These are phyloP conservation scores for Ctenicera cuprea DNA, from an alignment of 2,888 invertebrate genomes.

Conservation along the genomic window DNA sequence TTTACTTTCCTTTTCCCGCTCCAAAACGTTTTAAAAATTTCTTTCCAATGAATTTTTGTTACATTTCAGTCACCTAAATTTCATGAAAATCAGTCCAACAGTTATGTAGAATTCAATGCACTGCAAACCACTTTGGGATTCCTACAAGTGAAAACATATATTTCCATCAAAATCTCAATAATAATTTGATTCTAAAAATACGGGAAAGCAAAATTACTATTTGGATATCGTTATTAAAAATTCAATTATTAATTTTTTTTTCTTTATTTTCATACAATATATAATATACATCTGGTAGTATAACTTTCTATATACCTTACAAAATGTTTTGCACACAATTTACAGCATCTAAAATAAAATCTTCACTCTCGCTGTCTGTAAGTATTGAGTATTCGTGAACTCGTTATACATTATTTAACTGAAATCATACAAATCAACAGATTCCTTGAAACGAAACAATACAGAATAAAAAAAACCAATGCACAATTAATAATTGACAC, in stretches of 20 bases:
- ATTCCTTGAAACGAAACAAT: background rate
- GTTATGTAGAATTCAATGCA: too few relatives aligned
- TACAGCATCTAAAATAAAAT: conserved; percentile 30
- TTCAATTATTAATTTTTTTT: background rate
- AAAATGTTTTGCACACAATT: conserved; percentile 24
- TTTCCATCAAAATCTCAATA: too few relatives aligned
- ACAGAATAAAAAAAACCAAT: conserved; percentile 21
- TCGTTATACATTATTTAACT: conserved; percentile 1
- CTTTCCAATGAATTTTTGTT: too few relatives aligned
- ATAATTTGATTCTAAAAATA: too few relatives aligned
- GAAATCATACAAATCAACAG: conserved; percentile 2
- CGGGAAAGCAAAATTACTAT: too few relatives aligned
- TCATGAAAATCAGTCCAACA: too few relatives aligned
- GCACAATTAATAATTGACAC: conserved; percentile 37
- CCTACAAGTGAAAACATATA: too few relatives aligned
- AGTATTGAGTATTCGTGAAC: conserved; percentile 43
- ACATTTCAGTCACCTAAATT: too few relatives aligned
- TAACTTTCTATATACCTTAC: conserved; percentile 19
- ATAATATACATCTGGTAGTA: conserved; percentile 25
- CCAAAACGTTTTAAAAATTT: too few relatives aligned
- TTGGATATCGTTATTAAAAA: too few relatives aligned
- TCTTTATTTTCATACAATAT: conserved; percentile 28
- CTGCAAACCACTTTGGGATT: too few relatives aligned
- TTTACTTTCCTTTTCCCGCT: too few relatives aligned
- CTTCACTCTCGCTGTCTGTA: conserved; percentile 15